phyloP scores from a whole-genome alignment of 2,888 invertebrate species.

The Spisula subtruncata region DNA sequence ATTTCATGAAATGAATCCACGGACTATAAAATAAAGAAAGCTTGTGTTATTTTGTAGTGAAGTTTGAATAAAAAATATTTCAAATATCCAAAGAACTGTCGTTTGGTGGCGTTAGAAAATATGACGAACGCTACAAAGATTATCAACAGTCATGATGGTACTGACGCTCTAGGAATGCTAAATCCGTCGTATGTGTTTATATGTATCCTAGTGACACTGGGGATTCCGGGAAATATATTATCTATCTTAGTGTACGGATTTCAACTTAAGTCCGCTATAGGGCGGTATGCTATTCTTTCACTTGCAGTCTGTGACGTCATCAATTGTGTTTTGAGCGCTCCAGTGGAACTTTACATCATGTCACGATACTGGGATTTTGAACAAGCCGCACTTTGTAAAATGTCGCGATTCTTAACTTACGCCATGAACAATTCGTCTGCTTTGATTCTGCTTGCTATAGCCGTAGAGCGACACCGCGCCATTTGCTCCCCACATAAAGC shows the following conservation, averaged over 20 bases:
- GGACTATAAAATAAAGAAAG: too few species aligned
- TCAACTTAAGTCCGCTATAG: constrained; percentile 55
- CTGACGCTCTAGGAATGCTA: constrained; percentile 33
- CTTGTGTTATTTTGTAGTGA: background rate
- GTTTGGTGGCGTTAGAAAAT: background rate
- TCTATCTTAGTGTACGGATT: constrained; percentile 64
- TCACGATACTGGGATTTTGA: constrained; percentile 62
- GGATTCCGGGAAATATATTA: constrained; percentile 65
- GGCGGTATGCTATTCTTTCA: constrained; percentile 63
- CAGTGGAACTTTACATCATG: constrained; percentile 66
- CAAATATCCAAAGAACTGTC: background rate
- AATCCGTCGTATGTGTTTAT: constrained; percentile 60
- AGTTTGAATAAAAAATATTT: background rate
- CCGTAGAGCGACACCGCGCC: constrained; percentile 70
- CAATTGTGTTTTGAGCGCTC: constrained; percentile 61
- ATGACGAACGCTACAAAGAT: background rate
- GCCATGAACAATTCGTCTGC: constrained; percentile 75
- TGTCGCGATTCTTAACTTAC: constrained; percentile 72
- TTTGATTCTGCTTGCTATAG: constrained; percentile 72
- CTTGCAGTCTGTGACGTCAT: constrained; percentile 66
- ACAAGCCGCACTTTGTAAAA: constrained; percentile 67
- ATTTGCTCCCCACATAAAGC: constrained; percentile 74
- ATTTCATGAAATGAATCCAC: too few species aligned
- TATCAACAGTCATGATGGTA: background rate
- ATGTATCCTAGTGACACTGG: constrained; percentile 55